These are phyloP conservation scores for Phengaris alcon DNA, from an alignment of 2,888 invertebrate genomes.

Conservation along the genomic window DNA sequence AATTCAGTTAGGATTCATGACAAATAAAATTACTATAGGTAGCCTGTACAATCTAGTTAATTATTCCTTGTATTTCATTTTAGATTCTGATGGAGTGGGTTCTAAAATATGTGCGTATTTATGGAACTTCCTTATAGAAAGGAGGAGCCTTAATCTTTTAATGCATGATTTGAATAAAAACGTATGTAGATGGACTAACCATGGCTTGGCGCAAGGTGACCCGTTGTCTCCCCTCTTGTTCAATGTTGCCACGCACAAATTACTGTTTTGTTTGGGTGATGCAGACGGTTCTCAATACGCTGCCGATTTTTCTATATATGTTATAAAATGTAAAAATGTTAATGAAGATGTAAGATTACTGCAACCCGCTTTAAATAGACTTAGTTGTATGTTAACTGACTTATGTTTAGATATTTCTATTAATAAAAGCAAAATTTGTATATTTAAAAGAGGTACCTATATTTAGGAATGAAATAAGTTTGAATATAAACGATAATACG, in stretches of 20 bases:
- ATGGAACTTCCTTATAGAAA: slow-evolving; percentile 36
- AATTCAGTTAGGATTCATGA: slow-evolving; percentile 33
- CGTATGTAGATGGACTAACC: neutral
- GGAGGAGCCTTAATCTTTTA: slow-evolving; percentile 30
- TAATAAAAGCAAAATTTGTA: slow-evolving; percentile 24
- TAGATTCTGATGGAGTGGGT: slow-evolving; percentile 35
- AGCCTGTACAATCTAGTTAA: slow-evolving; percentile 33
- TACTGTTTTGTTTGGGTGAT: slow-evolving; percentile 7
- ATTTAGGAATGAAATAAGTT: neutral
- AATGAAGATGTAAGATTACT: neutral
- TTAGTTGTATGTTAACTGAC: slow-evolving; percentile 1
- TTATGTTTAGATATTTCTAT: slow-evolving; percentile 11
- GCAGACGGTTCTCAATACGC: slow-evolving; percentile 26
- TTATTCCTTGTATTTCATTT: slow-evolving; percentile 3
- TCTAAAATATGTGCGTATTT: slow-evolving; percentile 38
- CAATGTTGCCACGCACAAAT: slow-evolving; percentile 26
- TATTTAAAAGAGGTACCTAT: slow-evolving; percentile 25
- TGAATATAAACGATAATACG: neutral
- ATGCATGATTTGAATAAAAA: neutral
- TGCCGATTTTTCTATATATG: slow-evolving; percentile 24
- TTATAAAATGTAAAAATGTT: neutral
- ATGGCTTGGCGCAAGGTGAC: slow-evolving; percentile 24
- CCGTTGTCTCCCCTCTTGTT: slow-evolving; percentile 29
- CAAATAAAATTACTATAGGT: slow-evolving; percentile 31
- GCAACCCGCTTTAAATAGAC: neutral